Evolutionary conservation across 2,888 invertebrate species (phyloP).

Genomic region (Sisyra terminalis): DNA sequence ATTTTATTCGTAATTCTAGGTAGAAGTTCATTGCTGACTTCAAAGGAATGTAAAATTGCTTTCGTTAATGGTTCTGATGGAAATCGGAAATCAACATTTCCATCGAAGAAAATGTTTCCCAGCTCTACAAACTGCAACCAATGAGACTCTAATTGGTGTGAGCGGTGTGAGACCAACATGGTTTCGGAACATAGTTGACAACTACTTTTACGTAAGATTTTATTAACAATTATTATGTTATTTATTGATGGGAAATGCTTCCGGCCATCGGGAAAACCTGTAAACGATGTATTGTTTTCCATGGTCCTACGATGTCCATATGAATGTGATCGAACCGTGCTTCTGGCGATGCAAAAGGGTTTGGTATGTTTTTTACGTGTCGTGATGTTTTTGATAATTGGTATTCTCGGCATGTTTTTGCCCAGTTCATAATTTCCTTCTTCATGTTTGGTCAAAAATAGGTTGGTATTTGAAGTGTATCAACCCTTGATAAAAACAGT

Average conservation of each 20-base stretch:
- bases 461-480: slow-evolving; percentile 11
- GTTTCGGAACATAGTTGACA: no score
- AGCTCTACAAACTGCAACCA: no score
- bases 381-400: slow-evolving; percentile 18
- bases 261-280: slow-evolving; percentile 16
- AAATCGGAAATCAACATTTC: no score
- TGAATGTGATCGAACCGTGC: slow-evolving; percentile 19
- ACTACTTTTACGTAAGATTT: no score
- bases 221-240: slow-evolving; percentile 10
- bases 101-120: no score
- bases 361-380: slow-evolving; percentile 14
- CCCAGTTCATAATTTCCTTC: slow-evolving; percentile 17
- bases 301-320: slow-evolving; percentile 20
- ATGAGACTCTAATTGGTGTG: no score
- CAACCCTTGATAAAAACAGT: slow-evolving; percentile 13
- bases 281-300: slow-evolving; percentile 20
- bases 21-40: no score
- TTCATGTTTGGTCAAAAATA: slow-evolving; percentile 17
- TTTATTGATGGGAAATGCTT: slow-evolving; percentile 14
- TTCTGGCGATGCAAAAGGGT: slow-evolving; percentile 14
- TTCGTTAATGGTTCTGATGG: no score
- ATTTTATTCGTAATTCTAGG: no score
- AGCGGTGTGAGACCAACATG: no score
- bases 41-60: no score
- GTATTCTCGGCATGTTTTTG: slow-evolving; percentile 17